Evolutionary conservation across 2,888 invertebrate species (phyloP).

Genomic region (Microctonus hyperodae): DNA sequence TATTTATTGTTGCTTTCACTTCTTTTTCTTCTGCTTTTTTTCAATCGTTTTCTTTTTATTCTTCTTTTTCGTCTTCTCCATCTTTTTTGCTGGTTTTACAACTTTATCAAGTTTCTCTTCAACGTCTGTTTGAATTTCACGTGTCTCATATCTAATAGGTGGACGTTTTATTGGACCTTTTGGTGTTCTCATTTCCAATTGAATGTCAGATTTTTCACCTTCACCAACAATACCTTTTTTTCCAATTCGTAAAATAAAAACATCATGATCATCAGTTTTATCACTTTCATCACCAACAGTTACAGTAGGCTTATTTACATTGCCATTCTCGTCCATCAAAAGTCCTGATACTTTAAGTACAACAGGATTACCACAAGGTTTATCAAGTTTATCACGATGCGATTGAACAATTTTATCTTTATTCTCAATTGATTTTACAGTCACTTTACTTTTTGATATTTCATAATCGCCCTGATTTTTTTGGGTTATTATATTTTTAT

Average conservation of each 20-base stretch:
- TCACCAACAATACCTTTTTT: conserved; percentile 74
- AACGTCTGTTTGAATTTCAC: conserved; percentile 72
- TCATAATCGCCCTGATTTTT: background rate
- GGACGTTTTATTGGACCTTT: conserved; percentile 69
- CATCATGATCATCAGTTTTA: conserved; percentile 71
- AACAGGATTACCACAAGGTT: conserved; percentile 52
- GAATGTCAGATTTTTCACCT: conserved; percentile 73
- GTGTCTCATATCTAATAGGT: conserved; percentile 70
- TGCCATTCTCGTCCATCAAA: conserved; percentile 42
- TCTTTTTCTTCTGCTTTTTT: too few relatives aligned
- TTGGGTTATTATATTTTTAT: conserved; percentile 24
- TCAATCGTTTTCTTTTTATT: conserved; percentile 31
- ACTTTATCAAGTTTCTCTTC: conserved; percentile 35
- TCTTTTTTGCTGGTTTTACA: conserved; percentile 31
- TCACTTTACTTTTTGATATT: background rate
- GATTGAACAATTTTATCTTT: conserved; percentile 41
- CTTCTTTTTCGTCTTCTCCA: conserved; percentile 36
- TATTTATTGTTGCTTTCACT: conserved; percentile 10
- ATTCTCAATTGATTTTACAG: background rate
- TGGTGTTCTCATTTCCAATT: conserved; percentile 79
- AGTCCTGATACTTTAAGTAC: conserved; percentile 59
- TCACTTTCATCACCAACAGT: conserved; percentile 48
- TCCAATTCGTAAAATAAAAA: conserved; percentile 77
- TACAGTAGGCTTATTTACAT: conserved; percentile 46
- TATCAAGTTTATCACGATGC: conserved; percentile 43